Evolutionary conservation across 2,797 vertebrate genomes (phyloP), one percentile per base, ranked within the genome.

Genomic region (Eutrigla gurnardus): DNA sequence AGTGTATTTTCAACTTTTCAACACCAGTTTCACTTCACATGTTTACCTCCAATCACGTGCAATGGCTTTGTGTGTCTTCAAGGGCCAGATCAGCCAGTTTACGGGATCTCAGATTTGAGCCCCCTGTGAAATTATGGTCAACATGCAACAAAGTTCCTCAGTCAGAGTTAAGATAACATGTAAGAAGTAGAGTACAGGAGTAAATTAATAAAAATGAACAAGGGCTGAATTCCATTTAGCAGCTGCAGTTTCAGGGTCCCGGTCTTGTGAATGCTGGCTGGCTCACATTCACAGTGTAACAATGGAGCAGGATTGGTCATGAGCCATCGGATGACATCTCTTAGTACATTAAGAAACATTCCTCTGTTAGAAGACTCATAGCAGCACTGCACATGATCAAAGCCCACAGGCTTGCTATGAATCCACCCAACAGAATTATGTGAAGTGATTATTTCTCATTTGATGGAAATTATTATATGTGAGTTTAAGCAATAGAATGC

Each of bases 301-400:
- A 25, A 25, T 25, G 25, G 25, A 25, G 25, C 25, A 32, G 50
- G 40, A 65, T 12, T 52, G 59, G 43, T 78, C 49, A 66, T 70
- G 58, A 61, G 65, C 46, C 45, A 13, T 59, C 54, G 18, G 11
- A 36, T 67, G 53, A 62, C 13, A 50, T 50, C 43, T 57, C 35
- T 73, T 62, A 40, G 12, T 54, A 61, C 36, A 46, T 15, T 18
- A 70, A 37, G 59, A 61, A 71, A 59, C 42, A 25, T 35, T 25
- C 9, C 63, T 77, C 25, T 71, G 70, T 55, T 73, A 36, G 64
- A 72, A 54, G 65, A 76, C 72, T 77, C 64, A 65, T 73, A 52
- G 9, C 54, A 73, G 45, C 39, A 7, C n/a, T 55, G 70, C 75
- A 85, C 75, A 86, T 89, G 86, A 82, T 73, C 60, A 49, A 64